Evolutionary conservation across 1,140 invertebrate species (phyloP).

Genomic region (Carposina sasakii): DNA sequence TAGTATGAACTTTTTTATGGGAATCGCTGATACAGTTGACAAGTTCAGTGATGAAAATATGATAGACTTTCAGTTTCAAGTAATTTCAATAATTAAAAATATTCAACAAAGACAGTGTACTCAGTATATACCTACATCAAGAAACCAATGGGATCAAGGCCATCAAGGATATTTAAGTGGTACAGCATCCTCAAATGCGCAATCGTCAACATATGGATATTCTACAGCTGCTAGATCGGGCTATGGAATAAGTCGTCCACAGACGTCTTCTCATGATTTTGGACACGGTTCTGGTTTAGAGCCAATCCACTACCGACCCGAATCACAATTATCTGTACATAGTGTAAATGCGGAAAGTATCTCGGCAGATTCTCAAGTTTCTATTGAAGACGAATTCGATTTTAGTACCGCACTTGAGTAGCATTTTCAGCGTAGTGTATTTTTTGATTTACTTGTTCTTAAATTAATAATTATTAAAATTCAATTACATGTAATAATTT

Average conservation of each 20-base stretch:
- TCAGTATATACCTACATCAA: slow-evolving; percentile 22
- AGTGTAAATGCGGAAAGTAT: slow-evolving; percentile 21
- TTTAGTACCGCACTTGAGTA: slow-evolving; percentile 19
- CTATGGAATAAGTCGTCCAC: slow-evolving; percentile 23
- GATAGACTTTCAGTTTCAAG: slow-evolving; percentile 11
- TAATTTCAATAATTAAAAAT: slow-evolving; percentile 10
- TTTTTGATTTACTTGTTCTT: slow-evolving; percentile 12
- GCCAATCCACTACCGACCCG: slow-evolving; percentile 24
- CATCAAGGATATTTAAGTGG: slow-evolving; percentile 18
- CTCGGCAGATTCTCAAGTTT: slow-evolving; percentile 23
- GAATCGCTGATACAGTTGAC: slow-evolving; percentile 7
- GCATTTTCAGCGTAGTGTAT: slow-evolving; percentile 12
- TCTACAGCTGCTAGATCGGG: slow-evolving; percentile 25
- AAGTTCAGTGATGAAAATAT: slow-evolving; percentile 12
- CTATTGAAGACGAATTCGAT: slow-evolving; percentile 26
- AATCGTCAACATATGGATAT: slow-evolving; percentile 22
- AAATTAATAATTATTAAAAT: slow-evolving; percentile 13
- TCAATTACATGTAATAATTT: slow-evolving; percentile 11
- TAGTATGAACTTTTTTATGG: slow-evolving; percentile 9
- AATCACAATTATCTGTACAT: slow-evolving; percentile 23
- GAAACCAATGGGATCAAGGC: slow-evolving; percentile 23
- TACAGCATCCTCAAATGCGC: slow-evolving; percentile 20
- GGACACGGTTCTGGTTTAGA: slow-evolving; percentile 25
- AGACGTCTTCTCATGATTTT: slow-evolving; percentile 21
- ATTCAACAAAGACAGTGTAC: slow-evolving; percentile 19